Evolutionary conservation across 2,113 vertebrate species (phyloP), one percentile per base, ranked within the genome.

Genomic region (Bungarus multicinctus): DNA sequence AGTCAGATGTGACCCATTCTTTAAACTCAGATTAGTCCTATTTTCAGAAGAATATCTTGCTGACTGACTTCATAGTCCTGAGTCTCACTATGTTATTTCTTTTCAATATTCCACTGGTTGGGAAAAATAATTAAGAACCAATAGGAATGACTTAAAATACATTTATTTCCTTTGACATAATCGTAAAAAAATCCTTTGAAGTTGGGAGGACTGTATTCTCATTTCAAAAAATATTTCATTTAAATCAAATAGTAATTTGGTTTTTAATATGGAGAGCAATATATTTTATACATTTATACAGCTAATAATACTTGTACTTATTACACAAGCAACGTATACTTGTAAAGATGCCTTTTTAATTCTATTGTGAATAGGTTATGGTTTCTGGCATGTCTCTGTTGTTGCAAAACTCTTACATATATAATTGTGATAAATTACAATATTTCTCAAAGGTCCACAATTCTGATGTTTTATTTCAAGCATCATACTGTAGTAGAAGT

Each of bases 401-500:
- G 69, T 94, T 94, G 91, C 81, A 27, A 88, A 93, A 27, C 0
- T 0, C 85, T 85, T 81, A 69, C 87, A 0, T 16, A 92, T 90
- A 91, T 69, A 22, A 53, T 87, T 89, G 64, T 90, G 81, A 14
- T 85, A 91, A 95, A 94, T 93, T 93, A 89, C 74, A 85, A 92
- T 89, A 94, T 94, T 95, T 95, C 94, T 3, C 0, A 60, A 94
- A 94, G 94, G 34, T 85, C 58, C 92, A 60, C 93, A 90, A 92
- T 93, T 88, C 2, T 94, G 93, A 93, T 52, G 88, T n/a, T 30
- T 95, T 0, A 0, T 90, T 96, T 90, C 14, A 69, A 95, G 93
- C 9, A 93, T 85, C 81, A 95, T 95, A 95, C 47, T 50, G 47
- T 50, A 50, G 90, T 91, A 57, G 14, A 57, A 93, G 94, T 96